Base-by-base conservation (phyloP, 2,888 invertebrate species). In the Hydriomena furcata region DNA sequence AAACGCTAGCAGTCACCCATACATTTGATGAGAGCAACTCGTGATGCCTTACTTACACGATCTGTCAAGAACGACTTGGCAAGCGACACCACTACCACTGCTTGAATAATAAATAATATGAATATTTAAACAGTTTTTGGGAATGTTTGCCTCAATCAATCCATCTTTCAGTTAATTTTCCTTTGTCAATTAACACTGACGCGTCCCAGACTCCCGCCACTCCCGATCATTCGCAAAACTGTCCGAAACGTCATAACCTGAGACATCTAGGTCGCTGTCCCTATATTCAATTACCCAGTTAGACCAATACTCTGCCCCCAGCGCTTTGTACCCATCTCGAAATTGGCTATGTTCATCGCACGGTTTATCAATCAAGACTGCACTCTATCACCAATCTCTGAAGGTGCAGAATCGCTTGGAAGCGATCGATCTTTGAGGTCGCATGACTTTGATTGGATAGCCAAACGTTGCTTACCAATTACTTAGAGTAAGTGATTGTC, bases 401-500 rank as follows among this genome's bases (percentile, higher is more conserved):
- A 77, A 54, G 61, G 74, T 58, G 44, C 8, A 41, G 28, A 66
- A 60, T 77, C 1, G 45, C 1, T 24, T 66, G 57, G 1, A 5
- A 7, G 1, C n/a, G 3, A 7, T 7, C 24, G 20, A 51, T 59
- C 65, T 68, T 69, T 74, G 76, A 76, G 71, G 73, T 72, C 71
- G 68, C 66, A 71, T 70, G 67, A 76, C 74, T 83, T 81, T 82
- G 84, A 87, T 86, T 85, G 77, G 82, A 76, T 79, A 76, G 72
- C 76, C 75, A 76, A 78, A 74, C 73, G 77, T 72, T 80, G 81
- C 78, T 76, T 73, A 76, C 80, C 84, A 86, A 86, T 88, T 86
- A 87, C 84, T 87, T 84, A 82, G 73, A 63, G 69, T 82, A 84
- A 87, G 85, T 85, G 82, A 85, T 87, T 87, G 85, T 84, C 77